These are phyloP conservation scores for Xiphophorus maculatus DNA, from an alignment of 2,113 vertebrate genomes.

Conservation along the genomic window DNA sequence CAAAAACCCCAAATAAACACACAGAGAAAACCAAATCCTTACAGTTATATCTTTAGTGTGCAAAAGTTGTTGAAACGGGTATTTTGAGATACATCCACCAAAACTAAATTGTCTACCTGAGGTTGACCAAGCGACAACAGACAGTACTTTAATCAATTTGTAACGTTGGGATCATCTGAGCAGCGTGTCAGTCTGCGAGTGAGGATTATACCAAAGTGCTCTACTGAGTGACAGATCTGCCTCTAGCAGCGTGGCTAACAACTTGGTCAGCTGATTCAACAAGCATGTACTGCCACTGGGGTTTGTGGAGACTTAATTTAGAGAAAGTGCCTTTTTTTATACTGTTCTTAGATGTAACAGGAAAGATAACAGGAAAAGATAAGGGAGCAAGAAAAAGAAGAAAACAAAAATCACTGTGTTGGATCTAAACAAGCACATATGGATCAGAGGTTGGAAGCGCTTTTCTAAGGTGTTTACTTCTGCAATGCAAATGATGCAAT, in stretches of 20 bases:
- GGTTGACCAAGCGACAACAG: not conserved
- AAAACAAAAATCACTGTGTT: not conserved
- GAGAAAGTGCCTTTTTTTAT: constrained; percentile 2
- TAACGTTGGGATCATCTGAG: not conserved
- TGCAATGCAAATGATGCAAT: constrained; percentile 34
- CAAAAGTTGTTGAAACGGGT: not conserved
- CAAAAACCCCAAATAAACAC: too few relatives aligned
- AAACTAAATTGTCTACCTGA: not conserved
- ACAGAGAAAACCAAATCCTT: too few relatives aligned
- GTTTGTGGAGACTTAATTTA: constrained; percentile 35
- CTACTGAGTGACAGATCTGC: not conserved
- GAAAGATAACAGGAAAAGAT: constrained; percentile 22
- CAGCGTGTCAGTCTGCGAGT: not conserved
- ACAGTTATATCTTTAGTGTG: not conserved
- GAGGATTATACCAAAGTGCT: not conserved
- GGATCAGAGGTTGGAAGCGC: constrained; percentile 24
- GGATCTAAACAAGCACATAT: constrained; percentile 21
- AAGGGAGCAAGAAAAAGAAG: not conserved
- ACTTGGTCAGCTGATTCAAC: constrained; percentile 28
- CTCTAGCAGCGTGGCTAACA: not conserved
- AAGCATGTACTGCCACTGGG: constrained; percentile 21
- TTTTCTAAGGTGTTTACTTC: constrained; percentile 10
- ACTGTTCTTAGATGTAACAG: not conserved
- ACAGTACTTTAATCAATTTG: too few relatives aligned
- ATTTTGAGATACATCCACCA: not conserved